phyloP scores from a whole-genome alignment of 2,113 vertebrate genomes.

The Labeo catla region DNA sequence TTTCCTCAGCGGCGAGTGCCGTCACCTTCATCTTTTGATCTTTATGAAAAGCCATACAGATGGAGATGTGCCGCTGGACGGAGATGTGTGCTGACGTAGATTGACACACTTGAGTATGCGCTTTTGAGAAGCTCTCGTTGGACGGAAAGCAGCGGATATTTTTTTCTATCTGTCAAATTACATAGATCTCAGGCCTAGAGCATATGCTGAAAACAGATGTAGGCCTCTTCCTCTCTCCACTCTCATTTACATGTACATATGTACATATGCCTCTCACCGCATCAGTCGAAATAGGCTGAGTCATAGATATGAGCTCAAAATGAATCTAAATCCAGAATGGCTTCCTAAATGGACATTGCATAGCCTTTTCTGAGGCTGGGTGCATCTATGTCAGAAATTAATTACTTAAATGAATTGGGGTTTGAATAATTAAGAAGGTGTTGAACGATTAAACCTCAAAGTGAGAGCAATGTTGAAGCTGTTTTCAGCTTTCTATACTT shows the following conservation, averaged over 20 bases:
- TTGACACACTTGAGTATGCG: background rate
- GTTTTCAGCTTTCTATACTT: background rate
- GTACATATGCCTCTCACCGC: background rate
- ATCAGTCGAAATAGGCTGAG: constrained; percentile 25
- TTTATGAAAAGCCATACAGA: constrained; percentile 16
- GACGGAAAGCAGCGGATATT: background rate
- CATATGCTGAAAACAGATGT: constrained; percentile 40
- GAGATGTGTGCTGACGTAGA: background rate
- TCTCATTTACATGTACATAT: background rate
- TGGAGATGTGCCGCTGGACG: background rate
- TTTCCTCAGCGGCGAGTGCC: background rate
- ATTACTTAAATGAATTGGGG: too few relatives aligned
- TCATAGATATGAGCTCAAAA: constrained; percentile 22
- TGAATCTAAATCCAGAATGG: background rate
- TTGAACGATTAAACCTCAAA: background rate
- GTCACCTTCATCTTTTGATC: constrained; percentile 39
- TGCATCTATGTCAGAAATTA: background rate
- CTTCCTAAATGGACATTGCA: background rate
- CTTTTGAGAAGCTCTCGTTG: background rate
- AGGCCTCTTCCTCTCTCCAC: background rate
- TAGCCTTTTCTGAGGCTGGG: background rate
- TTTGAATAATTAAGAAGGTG: too few relatives aligned
- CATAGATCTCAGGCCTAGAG: constrained; percentile 11
- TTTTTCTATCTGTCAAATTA: constrained; percentile 19
- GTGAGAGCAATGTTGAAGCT: background rate